Evolutionary conservation across 2,888 invertebrate genomes (phyloP).

Genomic region (Metalampra italica): DNA sequence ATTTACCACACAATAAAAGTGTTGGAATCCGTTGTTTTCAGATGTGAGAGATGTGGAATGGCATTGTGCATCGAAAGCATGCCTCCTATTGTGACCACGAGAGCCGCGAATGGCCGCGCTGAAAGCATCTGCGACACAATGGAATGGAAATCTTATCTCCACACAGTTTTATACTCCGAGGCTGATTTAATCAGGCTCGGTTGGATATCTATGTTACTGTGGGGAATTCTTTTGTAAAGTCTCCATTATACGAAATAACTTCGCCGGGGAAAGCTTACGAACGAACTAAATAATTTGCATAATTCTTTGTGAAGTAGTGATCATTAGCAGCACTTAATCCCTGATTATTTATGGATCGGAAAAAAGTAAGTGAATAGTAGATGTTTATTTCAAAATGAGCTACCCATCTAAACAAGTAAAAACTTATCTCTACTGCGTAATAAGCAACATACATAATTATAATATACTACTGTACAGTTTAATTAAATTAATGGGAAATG

Average conservation of each 20-base stretch:
- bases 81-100: conserved; percentile 40
- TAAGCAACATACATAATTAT: too few relatives aligned
- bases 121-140: conserved; percentile 60
- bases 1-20: conserved; percentile 69
- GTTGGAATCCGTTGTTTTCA: conserved; percentile 62
- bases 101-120: conserved; percentile 10
- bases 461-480: too few relatives aligned
- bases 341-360: too few relatives aligned
- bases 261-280: too few relatives aligned
- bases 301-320: too few relatives aligned
- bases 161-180: conserved; percentile 45
- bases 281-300: too few relatives aligned
- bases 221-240: not conserved
- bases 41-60: conserved; percentile 56
- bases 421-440: too few relatives aligned
- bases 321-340: too few relatives aligned
- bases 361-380: too few relatives aligned
- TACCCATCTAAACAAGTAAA: too few relatives aligned
- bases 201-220: not conserved
- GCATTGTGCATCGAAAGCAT: conserved; percentile 59
- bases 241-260: too few relatives aligned
- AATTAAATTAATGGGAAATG: not conserved
- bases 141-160: conserved; percentile 63
- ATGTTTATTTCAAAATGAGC: too few relatives aligned
- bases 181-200: conserved; percentile 50